These are phyloP conservation scores for Trichopria drosophilae DNA, from an alignment of 2,888 invertebrate species.

Conservation along the genomic window DNA sequence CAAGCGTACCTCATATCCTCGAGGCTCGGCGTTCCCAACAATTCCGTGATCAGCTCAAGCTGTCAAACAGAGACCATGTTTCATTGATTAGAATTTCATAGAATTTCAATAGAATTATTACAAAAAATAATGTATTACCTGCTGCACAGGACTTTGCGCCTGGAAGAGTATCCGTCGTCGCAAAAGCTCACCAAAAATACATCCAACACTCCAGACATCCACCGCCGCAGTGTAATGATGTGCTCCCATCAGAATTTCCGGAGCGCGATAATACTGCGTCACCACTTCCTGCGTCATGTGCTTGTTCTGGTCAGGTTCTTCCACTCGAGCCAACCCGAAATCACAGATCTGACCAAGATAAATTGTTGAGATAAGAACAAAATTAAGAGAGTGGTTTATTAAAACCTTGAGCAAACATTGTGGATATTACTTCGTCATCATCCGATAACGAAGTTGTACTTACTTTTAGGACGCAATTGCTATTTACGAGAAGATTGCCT, in stretches of 20 bases:
- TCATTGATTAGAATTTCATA: constrained; percentile 3
- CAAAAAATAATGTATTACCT: constrained; percentile 62
- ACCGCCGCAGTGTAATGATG: constrained; percentile 95
- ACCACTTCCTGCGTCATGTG: constrained; percentile 99
- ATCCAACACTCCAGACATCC: constrained; percentile 99
- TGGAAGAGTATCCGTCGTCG: constrained; percentile 96
- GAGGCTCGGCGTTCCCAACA: constrained; percentile 91
- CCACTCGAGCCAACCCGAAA: constrained; percentile 96
- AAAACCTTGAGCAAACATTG: constrained; percentile 1
- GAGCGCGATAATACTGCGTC: constrained; percentile 98
- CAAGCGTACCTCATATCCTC: constrained; percentile 98
- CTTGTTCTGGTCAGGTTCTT: constrained; percentile 89
- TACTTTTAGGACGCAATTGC: constrained; percentile 96
- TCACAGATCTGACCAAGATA: constrained; percentile 82
- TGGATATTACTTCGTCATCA: background rate
- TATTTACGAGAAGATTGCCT: constrained; percentile 97
- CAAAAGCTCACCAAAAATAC: constrained; percentile 97
- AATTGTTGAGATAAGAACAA: no score
- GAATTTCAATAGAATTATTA: background rate
- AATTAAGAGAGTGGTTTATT: no score
- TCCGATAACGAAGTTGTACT: constrained; percentile 32
- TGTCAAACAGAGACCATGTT: constrained; percentile 58
- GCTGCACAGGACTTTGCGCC: constrained; percentile 96
- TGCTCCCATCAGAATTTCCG: constrained; percentile 98
- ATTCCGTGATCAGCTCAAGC: constrained; percentile 95